These are phyloP conservation scores for Atherix ibis DNA, from an alignment of 2,888 invertebrate species.

Conservation along the genomic window DNA sequence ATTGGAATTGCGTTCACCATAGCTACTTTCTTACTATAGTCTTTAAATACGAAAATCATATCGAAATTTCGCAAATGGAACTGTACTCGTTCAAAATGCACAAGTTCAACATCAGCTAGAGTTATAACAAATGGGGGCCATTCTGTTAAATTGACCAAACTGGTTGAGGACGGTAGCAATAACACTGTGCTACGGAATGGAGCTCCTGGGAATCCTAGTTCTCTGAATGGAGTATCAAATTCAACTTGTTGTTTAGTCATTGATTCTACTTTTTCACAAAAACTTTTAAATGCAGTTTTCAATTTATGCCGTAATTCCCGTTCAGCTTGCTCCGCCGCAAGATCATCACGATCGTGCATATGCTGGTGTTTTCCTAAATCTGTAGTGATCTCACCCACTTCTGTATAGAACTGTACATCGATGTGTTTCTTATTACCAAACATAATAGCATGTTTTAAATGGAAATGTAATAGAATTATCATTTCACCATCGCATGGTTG, in stretches of 20 bases:
- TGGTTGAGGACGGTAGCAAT: conserved; percentile 95
- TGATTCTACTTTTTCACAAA: conserved; percentile 90
- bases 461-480: conserved; percentile 98
- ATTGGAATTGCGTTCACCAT: conserved; percentile 99
- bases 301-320: conserved; percentile 89
- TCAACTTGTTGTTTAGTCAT: conserved; percentile 95
- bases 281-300: conserved; percentile 95
- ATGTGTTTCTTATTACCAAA: conserved; percentile 99
- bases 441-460: conserved; percentile 97
- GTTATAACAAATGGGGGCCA: conserved; percentile 99
- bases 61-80: conserved; percentile 99
- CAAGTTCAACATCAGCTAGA: conserved; percentile 90
- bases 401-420: conserved; percentile 99
- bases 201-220: conserved; percentile 94
- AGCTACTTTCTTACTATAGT: conserved; percentile 82
- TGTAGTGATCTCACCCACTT: conserved; percentile 98
- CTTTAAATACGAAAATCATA: conserved; percentile 99
- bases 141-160: conserved; percentile 91
- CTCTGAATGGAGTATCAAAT: conserved; percentile 97
- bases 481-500: conserved; percentile 99
- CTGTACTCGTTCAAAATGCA: conserved; percentile 97
- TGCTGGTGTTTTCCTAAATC: conserved; percentile 99
- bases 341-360: conserved; percentile 98
- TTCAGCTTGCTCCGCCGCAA: conserved; percentile 97
- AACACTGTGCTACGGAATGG: conserved; percentile 92